Percentiles rank a stretch among this genome's conserved stretches.
These are phyloP conservation scores for Pyrocephalus nanus DNA, from an alignment of 2,797 vertebrate genomes.

Conservation along the genomic window DNA sequence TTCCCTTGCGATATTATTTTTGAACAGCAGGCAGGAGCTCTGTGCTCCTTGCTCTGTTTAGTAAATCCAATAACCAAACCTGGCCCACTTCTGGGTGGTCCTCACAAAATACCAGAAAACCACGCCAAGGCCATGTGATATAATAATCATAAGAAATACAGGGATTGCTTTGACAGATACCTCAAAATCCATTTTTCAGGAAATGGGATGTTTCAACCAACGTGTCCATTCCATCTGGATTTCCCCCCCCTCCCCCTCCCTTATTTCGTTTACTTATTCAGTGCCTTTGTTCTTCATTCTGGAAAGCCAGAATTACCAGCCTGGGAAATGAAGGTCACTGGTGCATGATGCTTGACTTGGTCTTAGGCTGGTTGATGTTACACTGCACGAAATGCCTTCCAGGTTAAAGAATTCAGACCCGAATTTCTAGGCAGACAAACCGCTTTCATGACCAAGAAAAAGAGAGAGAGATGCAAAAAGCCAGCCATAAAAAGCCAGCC, in stretches of 20 bases:
- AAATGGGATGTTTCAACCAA: constrained; percentile 55
- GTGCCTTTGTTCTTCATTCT: neutral
- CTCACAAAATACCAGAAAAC: neutral
- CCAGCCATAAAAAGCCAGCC: neutral
- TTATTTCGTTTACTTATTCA: neutral
- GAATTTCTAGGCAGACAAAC: constrained; percentile 2
- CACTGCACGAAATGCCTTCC: constrained; percentile 24
- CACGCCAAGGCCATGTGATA: constrained; percentile 41
- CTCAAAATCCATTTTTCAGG: constrained; percentile 62
- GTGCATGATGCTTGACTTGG: neutral
- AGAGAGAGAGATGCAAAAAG: constrained; percentile 17
- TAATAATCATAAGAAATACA: constrained; percentile 43
- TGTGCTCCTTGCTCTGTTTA: constrained; percentile 53
- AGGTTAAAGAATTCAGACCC: constrained; percentile 22
- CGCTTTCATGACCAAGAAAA: constrained; percentile 52
- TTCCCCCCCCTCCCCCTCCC: fast-evolving
- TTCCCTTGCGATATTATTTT: constrained; percentile 70
- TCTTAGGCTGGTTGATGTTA: neutral
- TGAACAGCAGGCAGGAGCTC: constrained; percentile 59
- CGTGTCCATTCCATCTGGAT: neutral
- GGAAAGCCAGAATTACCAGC: constrained; percentile 12
- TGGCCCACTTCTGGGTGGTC: constrained; percentile 68
- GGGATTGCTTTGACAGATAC: constrained; percentile 50
- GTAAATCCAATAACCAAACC: constrained; percentile 65
- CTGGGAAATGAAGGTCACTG: constrained; percentile 21